Base-by-base conservation (phyloP, 92 coral and sea anemone genomes). In the Heliopora coerulea region DNA sequence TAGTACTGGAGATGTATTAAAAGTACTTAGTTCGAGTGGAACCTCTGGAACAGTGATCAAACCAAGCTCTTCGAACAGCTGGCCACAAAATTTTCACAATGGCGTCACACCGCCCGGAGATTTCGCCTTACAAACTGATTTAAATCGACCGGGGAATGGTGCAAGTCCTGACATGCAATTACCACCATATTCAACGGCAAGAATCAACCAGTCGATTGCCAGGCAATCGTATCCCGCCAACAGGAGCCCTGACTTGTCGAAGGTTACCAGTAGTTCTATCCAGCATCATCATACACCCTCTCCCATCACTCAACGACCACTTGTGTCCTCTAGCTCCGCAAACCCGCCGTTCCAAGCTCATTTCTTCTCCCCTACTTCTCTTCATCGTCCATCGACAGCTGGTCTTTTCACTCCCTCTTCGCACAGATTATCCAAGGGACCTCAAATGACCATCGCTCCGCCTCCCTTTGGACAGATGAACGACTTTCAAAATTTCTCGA, bases 61-160 rank as follows among this genome's bases (percentile, higher is more conserved):
- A n/a, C 62, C 30, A 49, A 63, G 21, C 17, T 31, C 77, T 24
- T 63, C 52, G 50, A 54, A 54, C 50, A 57, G 30, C 19, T 70
- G 77, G 77, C 63, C 77, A 3, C 77, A 70, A 23, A 70, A 56
- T 15, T 44, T 67, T 29, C 58, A 46, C 25, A 67, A 67, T 37
- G 41, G 59, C 35, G 21, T 70, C 30, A 0, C 77, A 4, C 8
- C 28, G 18, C 60, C 40, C 32, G 72, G 15, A 0, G 35, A 21
- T 39, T 11, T 42, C 17, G 59, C 31, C 1, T 59, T 42, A 8
- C 74, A 42, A 21, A 44, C 54, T 28, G 59, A 23, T 28, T 15
- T 56, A 17, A 46, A 8, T 15, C 17, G 12, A 15, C 30, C 61
- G 3, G 18, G 33, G 8, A 29, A 17, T 56, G 30, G 31, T 28